Base-by-base conservation (phyloP, 2,113 vertebrate genomes). In the Tupaia tana region DNA sequence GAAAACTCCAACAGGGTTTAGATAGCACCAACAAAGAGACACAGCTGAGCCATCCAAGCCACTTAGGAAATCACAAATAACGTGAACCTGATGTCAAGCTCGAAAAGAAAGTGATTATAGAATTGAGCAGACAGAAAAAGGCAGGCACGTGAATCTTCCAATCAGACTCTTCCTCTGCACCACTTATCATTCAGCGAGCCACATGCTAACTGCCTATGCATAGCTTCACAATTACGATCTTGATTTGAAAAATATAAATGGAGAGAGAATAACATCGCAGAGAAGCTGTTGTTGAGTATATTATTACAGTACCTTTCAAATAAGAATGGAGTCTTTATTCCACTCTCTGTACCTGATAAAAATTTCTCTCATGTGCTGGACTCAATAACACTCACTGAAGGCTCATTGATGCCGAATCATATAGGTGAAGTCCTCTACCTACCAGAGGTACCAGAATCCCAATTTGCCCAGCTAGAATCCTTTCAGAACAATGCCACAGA, bases 81-180 rank as follows among this genome's bases (percentile, higher is more conserved):
- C 54, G 52, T 29, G 84, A 70, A 95, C 95, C 54, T 6, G 43
- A 69, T 91, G 93, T 86, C 71, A 24, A 88, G 67, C 74, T 96
- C 59, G 91, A 69, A 80, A 95, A 94, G 88, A 79, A 64, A 0
- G 66, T 80, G 64, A 63, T 83, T 91, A 75, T 9, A 22, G 34
- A 54, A 56, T 2, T 0, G 14, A 3, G 34, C n/a, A 95, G 93
- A 75, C 12, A 56, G 4, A 43, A 69, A 20, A 52, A 95, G 93
- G 31, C 74, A 89, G 19, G 1, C 9, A 74, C 70, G 90, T 89
- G 27, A 20, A 70, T 93, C 91, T 92, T 16, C 83, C n/a, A 78
- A 29, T 87, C 12, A 92, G 63, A 89, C 83, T 0, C 89, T 19
- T 94, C n/a, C 59, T 80, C 54, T 9, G 22, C 16, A 19, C 64